Conservation (phyloP, 2,797 vertebrate species). For the Siniperca undulata region DNA sequence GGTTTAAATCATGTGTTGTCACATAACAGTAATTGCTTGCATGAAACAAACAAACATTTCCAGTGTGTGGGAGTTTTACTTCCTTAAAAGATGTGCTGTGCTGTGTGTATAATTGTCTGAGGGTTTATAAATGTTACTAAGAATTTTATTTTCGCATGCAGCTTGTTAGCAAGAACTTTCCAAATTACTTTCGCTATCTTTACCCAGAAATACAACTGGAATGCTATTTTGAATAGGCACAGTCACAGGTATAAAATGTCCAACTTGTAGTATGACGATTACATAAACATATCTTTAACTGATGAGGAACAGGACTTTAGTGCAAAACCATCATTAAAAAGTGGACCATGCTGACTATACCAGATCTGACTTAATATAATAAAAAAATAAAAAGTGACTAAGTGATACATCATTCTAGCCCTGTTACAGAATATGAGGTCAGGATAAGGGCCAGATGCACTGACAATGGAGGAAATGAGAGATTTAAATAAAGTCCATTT, state of each 20-base stretch:
- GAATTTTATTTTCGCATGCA: conserved; percentile 9
- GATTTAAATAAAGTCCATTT: conserved; percentile 33
- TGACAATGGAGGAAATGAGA: conserved; percentile 8
- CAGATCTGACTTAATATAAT: background rate
- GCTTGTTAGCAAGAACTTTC: conserved; percentile 33
- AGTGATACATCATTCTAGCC: background rate
- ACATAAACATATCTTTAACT: background rate
- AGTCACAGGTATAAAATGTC: background rate
- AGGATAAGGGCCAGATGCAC: conserved; percentile 20
- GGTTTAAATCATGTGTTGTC: background rate
- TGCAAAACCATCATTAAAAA: conserved; percentile 10
- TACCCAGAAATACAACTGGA: background rate
- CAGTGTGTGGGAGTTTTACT: conserved; percentile 5
- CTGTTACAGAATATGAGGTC: conserved; percentile 18
- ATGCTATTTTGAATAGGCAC: background rate
- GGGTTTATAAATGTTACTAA: conserved; percentile 10
- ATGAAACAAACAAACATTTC: conserved; percentile 28
- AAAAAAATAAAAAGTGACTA: background rate
- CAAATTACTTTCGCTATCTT: background rate
- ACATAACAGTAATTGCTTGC: background rate
- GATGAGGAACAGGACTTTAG: background rate
- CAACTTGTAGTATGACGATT: background rate
- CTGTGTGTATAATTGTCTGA: conserved; percentile 23
- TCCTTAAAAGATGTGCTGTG: conserved; percentile 18
- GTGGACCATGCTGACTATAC: background rate